Evolutionary conservation across 2,888 invertebrate species (phyloP).

Genomic region (Drosophila peninsularis): DNA sequence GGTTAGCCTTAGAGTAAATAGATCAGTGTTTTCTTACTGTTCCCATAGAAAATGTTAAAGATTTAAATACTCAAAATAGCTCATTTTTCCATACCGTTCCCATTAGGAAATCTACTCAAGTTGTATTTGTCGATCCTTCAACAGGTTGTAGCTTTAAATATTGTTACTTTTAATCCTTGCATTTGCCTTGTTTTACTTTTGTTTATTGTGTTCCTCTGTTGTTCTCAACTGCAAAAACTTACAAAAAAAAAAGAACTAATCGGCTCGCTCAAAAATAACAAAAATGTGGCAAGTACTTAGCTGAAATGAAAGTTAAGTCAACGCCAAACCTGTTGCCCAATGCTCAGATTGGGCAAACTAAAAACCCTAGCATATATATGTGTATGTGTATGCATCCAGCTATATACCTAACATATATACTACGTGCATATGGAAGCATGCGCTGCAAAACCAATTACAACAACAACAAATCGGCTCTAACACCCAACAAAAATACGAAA

Average conservation of each 20-base stretch:
- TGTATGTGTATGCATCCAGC: conserved; percentile 23
- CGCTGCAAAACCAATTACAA: conserved; percentile 29
- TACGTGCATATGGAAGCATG: conserved; percentile 48
- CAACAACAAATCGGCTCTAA: conserved; percentile 55
- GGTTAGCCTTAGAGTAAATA: neutral
- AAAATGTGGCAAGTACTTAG: conserved; percentile 13
- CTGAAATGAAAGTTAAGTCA: conserved; percentile 10
- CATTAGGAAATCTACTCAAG: neutral
- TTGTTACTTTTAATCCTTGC: conserved; percentile 20
- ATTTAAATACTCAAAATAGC: neutral
- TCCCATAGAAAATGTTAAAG: neutral
- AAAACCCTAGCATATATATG: conserved; percentile 17
- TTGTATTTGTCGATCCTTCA: neutral
- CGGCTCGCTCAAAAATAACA: conserved; percentile 51
- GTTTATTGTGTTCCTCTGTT: conserved; percentile 51
- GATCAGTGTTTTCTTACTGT: neutral
- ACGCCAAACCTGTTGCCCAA: conserved; percentile 26
- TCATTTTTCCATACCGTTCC: neutral
- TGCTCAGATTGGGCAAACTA: conserved; percentile 21
- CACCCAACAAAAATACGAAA: conserved; percentile 18
- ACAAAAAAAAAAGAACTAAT: conserved; percentile 43
- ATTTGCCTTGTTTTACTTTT: conserved; percentile 31
- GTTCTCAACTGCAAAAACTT: conserved; percentile 52
- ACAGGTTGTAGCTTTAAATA: neutral
- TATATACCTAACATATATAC: conserved; percentile 31